phyloP scores from a whole-genome alignment of 2,113 vertebrate species.

The Alexandromys fortis region DNA sequence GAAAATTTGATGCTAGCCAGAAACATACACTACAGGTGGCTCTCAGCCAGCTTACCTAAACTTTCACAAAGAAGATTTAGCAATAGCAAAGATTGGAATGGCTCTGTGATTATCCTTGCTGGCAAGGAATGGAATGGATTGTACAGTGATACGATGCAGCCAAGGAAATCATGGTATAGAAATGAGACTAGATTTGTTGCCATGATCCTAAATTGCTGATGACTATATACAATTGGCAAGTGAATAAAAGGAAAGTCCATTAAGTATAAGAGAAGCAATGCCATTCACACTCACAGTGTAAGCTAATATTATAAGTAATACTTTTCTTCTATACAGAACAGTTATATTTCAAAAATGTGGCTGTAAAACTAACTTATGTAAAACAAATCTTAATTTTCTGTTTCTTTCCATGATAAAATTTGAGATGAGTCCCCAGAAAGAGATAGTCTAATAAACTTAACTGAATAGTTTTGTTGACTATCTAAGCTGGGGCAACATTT shows the following conservation, averaged over 20 bases:
- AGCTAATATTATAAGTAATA: conserved; percentile 7
- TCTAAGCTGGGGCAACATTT: neutral
- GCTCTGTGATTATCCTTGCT: conserved; percentile 45
- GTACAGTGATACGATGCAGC: neutral
- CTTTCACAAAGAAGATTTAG: conserved; percentile 40
- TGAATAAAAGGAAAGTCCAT: conserved; percentile 52
- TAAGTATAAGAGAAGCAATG: conserved; percentile 53
- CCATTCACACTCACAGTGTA: conserved; percentile 37
- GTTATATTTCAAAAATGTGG: conserved; percentile 55
- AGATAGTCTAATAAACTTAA: conserved; percentile 36
- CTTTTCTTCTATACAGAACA: conserved; percentile 43
- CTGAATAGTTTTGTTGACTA: conserved; percentile 30
- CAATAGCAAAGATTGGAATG: conserved; percentile 44
- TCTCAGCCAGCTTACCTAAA: conserved; percentile 46
- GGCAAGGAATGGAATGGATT: conserved; percentile 23
- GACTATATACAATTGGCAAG: conserved; percentile 36
- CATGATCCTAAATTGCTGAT: conserved; percentile 48
- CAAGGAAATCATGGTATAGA: conserved; percentile 58
- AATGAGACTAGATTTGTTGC: conserved; percentile 54
- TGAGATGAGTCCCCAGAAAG: conserved; percentile 10
- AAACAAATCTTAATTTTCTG: conserved; percentile 59
- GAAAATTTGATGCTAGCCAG: conserved; percentile 53
- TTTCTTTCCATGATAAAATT: conserved; percentile 58
- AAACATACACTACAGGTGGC: conserved; percentile 42
- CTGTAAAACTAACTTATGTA: conserved; percentile 57